Base-by-base conservation (phyloP, 2,888 invertebrate genomes). In the Apocheima hispidaria region DNA sequence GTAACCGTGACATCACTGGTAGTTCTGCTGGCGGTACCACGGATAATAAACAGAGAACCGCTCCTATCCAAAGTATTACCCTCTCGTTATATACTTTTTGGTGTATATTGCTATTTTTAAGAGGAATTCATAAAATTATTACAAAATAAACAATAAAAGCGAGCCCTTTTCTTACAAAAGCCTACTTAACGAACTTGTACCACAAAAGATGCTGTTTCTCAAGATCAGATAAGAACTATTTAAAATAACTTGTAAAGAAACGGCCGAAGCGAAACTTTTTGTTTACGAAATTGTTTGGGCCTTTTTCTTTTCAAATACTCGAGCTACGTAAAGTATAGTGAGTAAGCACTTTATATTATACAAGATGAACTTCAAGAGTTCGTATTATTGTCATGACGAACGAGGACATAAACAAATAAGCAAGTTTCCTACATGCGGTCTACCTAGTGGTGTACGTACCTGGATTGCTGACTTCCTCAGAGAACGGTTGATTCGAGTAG, bases 201-300 rank as follows among this genome's bases (percentile, higher is more conserved):
- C 20, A 68, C 65, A 63, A 65, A 64, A 63, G 65, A 53, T 44
- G 51, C 46, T 23, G 18, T 55, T 57, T 56, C 46, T 20, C 40
- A 51, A 51, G 44, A 63, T 63, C 55, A 56, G 59, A 60, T 59
- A 63, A 55, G 21, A 61, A 61, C 60, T 61, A 61, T 61, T 61
- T 55, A 21, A 56, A 56, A 51, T 38, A 49, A n/a, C 35, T 62
- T 54, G 38, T 30, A 55, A 55, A 59, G 59, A 60, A 60, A 55
- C 51, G 41, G 48, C 9, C 33, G 12, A 26, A 35, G 41, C 12
- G 14, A 33, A 51, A 28, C 48, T 21, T 52, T 63, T 63, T 63
- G 55, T 59, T 63, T 30, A 40, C 40, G 51, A 56, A 55, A 61
- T 56, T 55, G 60, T 55, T 60, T 30, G 23, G 49, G n/a, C 41